These are phyloP conservation scores for Phorcus lineatus DNA, from an alignment of 2,888 invertebrate species.

Conservation along the genomic window DNA sequence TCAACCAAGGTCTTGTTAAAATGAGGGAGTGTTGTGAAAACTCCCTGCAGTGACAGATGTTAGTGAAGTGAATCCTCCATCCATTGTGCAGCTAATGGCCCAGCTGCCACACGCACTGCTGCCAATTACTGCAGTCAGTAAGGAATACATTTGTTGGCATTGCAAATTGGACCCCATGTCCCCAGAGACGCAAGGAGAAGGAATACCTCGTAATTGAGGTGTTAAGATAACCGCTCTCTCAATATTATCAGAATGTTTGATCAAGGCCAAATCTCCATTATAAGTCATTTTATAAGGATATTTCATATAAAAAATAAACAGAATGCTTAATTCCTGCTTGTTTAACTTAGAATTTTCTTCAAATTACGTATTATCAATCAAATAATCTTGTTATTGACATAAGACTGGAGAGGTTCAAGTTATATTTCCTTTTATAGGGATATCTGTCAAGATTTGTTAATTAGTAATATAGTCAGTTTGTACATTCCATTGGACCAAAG, in stretches of 20 bases:
- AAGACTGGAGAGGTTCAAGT: too few relatives aligned
- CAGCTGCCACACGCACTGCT: neutral
- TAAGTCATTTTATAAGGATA: too few relatives aligned
- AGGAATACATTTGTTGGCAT: neutral
- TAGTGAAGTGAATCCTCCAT: neutral
- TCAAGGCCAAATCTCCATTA: neutral
- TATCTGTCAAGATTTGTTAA: too few relatives aligned
- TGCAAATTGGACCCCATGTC: neutral
- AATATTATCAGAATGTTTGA: neutral
- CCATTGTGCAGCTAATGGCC: neutral
- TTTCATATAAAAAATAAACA: too few relatives aligned
- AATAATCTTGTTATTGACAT: too few relatives aligned
- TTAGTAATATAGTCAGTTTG: too few relatives aligned
- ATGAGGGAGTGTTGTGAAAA: neutral
- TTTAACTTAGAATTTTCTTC: too few relatives aligned
- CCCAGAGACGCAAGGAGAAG: neutral
- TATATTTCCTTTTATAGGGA: too few relatives aligned
- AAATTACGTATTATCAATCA: too few relatives aligned
- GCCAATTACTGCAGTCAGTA: neutral
- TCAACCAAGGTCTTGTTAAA: too few relatives aligned
- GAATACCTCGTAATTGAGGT: neutral
- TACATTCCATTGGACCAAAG: too few relatives aligned
- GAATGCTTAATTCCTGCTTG: too few relatives aligned
- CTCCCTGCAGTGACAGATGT: neutral
- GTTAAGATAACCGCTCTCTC: neutral